Conservation (phyloP, 2,113 vertebrate genomes). For the Prunella fulvescens region DNA sequence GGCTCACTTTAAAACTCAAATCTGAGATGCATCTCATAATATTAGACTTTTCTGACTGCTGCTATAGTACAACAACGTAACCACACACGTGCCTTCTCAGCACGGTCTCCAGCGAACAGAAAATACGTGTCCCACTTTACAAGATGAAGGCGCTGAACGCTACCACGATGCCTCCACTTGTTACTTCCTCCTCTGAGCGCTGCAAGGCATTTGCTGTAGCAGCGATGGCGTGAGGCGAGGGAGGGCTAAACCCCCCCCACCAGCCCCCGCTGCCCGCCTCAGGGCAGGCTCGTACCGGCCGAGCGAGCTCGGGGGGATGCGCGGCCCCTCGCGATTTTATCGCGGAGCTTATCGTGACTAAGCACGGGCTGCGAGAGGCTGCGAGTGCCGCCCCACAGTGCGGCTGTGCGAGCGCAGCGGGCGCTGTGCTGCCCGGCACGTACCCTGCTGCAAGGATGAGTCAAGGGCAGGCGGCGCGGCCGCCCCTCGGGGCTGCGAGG, state of each 20-base stretch:
- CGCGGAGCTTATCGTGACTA: neutral
- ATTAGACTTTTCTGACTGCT: too few relatives aligned
- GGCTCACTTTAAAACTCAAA: neutral
- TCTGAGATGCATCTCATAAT: accelerated
- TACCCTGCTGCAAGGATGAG: constrained; percentile 61
- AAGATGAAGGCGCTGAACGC: neutral
- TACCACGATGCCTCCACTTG: neutral
- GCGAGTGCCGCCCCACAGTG: neutral
- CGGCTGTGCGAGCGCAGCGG: constrained; percentile 32
- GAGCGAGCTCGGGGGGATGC: neutral
- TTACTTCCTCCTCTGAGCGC: neutral
- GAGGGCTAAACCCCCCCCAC: neutral
- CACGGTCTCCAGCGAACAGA: neutral
- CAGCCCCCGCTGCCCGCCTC: accelerated
- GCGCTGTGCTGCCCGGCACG: constrained; percentile 59
- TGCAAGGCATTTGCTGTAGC: neutral
- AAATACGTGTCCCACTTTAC: accelerated
- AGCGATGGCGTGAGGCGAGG: accelerated
- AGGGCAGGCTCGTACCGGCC: neutral
- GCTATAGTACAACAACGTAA: accelerated
- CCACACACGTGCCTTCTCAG: neutral
- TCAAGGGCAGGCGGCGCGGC: constrained; percentile 47
- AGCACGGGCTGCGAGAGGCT: neutral
- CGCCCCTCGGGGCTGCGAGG: neutral
- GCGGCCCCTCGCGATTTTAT: neutral